These are phyloP conservation scores for Lysiphlebus fabarum DNA, from an alignment of 1,140 invertebrate genomes.

Conservation along the genomic window DNA sequence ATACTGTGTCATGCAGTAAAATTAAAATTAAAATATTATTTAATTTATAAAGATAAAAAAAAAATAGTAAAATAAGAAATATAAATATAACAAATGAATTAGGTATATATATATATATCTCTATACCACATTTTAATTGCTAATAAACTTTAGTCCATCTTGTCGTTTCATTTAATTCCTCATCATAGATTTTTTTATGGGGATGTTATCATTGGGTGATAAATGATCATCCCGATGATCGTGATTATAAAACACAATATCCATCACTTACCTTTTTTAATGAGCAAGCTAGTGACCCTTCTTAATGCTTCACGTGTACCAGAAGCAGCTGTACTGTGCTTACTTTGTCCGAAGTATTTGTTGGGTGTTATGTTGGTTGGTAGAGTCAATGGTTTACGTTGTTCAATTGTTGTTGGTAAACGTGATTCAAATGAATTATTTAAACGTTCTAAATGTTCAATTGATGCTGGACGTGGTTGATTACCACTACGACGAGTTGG, in stretches of 20 bases:
- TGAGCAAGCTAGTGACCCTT: conserved; percentile 81
- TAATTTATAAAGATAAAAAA: no score
- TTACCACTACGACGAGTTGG: conserved; percentile 59
- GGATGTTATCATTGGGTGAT: no score
- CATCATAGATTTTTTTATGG: no score
- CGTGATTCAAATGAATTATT: conserved; percentile 55
- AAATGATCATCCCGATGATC: no score
- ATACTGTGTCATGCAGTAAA: no score
- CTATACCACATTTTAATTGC: no score
- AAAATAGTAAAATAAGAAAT: no score
- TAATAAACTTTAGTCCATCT: no score
- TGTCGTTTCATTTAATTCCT: no score
- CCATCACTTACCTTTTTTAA: conserved; percentile 71
- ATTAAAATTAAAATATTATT: no score
- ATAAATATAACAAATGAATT: no score
- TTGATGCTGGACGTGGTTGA: conserved; percentile 70
- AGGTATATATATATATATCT: no score
- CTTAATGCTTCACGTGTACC: conserved; percentile 78
- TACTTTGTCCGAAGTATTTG: conserved; percentile 78
- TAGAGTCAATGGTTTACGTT: conserved; percentile 72
- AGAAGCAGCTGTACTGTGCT: conserved; percentile 54
- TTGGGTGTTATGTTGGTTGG: conserved; percentile 78
- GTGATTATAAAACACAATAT: conserved; percentile 28
- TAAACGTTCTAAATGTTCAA: conserved; percentile 75
- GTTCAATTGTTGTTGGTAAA: conserved; percentile 55